Conservation (phyloP, 2,888 invertebrate genomes). For the Myathropa florea region DNA sequence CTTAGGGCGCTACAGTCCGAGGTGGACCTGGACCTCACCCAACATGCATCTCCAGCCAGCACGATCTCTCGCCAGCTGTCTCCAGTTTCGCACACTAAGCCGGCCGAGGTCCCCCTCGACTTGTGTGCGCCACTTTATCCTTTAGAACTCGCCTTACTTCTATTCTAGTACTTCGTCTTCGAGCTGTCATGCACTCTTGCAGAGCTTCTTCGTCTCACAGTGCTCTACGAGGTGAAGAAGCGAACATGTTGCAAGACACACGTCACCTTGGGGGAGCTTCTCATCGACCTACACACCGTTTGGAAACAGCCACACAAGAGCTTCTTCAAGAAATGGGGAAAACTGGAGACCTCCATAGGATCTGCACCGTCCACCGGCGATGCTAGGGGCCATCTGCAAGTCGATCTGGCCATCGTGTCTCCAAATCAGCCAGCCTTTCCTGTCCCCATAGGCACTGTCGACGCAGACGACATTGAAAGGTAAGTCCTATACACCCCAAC, state of each 20-base stretch:
- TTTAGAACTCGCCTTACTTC: too few species aligned
- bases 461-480: constrained; percentile 86
- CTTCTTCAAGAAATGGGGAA: constrained; percentile 93
- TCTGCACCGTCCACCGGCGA: constrained; percentile 74
- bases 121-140: too few species aligned
- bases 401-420: constrained; percentile 88
- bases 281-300: constrained; percentile 85
- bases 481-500: constrained; percentile 37
- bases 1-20: too few species aligned
- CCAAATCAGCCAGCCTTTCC: constrained; percentile 84
- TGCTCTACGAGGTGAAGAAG: constrained; percentile 84
- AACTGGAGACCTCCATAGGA: constrained; percentile 86
- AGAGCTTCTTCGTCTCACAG: constrained; percentile 82
- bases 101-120: too few species aligned
- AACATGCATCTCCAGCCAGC: too few species aligned
- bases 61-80: too few species aligned
- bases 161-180: constrained; percentile 85
- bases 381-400: constrained; percentile 89
- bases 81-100: too few species aligned
- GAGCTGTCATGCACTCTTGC: constrained; percentile 83
- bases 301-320: constrained; percentile 90
- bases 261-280: constrained; percentile 83
- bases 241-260: constrained; percentile 81
- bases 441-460: neutral
- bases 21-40: too few species aligned